Conservation (phyloP, 2,888 invertebrate species). For the Noctua janthina region DNA sequence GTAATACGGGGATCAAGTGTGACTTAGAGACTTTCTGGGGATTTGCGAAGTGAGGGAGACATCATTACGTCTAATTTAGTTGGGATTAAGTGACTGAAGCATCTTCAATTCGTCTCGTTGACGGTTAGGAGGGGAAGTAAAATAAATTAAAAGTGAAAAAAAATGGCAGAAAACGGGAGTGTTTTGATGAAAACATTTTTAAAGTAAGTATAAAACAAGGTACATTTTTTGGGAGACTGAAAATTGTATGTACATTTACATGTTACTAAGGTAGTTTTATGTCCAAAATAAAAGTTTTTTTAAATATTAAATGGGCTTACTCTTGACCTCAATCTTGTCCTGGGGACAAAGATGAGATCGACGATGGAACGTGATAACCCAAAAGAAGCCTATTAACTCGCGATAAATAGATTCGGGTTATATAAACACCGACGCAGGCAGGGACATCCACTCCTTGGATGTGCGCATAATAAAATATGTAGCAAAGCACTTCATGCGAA, state of each 20-base stretch:
- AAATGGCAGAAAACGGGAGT: not conserved
- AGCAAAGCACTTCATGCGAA: too few species aligned
- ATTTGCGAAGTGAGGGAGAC: conserved; percentile 45
- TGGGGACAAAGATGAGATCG: too few species aligned
- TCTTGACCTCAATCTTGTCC: too few species aligned
- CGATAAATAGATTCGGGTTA: too few species aligned
- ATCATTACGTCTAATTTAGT: conserved; percentile 58
- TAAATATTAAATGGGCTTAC: too few species aligned
- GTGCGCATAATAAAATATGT: too few species aligned
- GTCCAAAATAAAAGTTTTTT: too few species aligned
- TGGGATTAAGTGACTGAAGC: conserved; percentile 41
- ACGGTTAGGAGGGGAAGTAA: conserved; percentile 5
- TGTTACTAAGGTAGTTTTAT: not conserved
- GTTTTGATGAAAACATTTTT: not conserved
- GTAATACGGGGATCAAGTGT: conserved; percentile 59
- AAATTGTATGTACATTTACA: not conserved
- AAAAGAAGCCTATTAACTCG: too few species aligned
- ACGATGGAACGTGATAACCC: too few species aligned
- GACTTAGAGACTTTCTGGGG: conserved; percentile 49
- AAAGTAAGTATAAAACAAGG: not conserved
- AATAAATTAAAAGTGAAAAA: conserved; percentile 9
- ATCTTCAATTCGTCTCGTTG: conserved; percentile 52
- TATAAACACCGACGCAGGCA: too few species aligned
- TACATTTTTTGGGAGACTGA: not conserved
- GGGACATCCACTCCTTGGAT: too few species aligned